phyloP scores from a whole-genome alignment of 2,888 invertebrate species.

The Erannis defoliaria region DNA sequence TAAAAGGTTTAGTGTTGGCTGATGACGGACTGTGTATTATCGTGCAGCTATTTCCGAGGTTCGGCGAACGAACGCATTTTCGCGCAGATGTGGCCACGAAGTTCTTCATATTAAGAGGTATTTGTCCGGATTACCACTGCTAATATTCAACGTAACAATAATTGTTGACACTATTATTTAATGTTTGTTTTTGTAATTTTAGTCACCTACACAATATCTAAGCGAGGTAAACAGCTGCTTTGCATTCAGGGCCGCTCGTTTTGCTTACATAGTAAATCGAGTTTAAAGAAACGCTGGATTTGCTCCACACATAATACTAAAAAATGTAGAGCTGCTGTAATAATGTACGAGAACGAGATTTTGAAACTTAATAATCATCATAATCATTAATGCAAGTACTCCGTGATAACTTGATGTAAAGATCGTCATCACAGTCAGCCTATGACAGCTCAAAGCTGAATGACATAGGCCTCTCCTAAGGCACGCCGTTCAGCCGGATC shows the following conservation, averaged over 20 bases:
- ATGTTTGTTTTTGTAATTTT: slow-evolving; percentile 4
- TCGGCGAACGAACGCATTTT: too few relatives aligned
- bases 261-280: background rate
- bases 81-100: too few relatives aligned
- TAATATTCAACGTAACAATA: too few relatives aligned
- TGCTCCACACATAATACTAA: slow-evolving; percentile 43
- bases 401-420: background rate
- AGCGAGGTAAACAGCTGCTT: slow-evolving; percentile 25
- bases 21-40: too few relatives aligned
- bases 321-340: slow-evolving; percentile 46
- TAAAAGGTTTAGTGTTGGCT: too few relatives aligned
- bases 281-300: slow-evolving; percentile 7
- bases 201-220: slow-evolving; percentile 30
- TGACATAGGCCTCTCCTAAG: too few relatives aligned
- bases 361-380: slow-evolving; percentile 43
- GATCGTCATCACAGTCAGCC: background rate
- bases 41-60: too few relatives aligned
- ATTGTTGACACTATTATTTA: background rate
- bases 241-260: slow-evolving; percentile 8
- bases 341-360: slow-evolving; percentile 32
- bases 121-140: too few relatives aligned
- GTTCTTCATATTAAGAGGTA: too few relatives aligned
- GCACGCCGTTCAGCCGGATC: too few relatives aligned
- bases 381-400: slow-evolving; percentile 40
- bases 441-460: background rate